Base-by-base conservation (phyloP, 2,888 invertebrate genomes). In the Tuta absoluta region DNA sequence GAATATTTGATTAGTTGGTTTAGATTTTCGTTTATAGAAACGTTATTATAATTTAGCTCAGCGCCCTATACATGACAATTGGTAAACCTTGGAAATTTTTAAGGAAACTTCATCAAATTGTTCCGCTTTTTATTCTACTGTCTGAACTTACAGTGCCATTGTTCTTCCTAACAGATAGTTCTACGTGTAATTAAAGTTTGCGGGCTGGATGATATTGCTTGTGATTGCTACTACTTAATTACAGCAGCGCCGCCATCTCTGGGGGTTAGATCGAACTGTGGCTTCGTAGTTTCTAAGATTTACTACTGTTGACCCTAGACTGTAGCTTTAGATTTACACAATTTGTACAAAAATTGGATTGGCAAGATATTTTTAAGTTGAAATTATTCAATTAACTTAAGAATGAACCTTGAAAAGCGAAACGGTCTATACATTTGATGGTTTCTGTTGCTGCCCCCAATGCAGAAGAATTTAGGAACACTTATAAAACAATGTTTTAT, bases 201-300 rank as follows among this genome's bases (percentile, higher is more conserved):
- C 75, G 72, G 77, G 70, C 68, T 71, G 77, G 81, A 80, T 82
- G 80, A 82, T 82, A 87, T 84, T 81, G 79, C 76, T 74, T 78
- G 78, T 81, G 80, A 86, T 84, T 80, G 81, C 78, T 79, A 81
- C 81, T 84, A 82, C 85, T 87, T 88, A 85, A 87, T 87, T 87
- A 86, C 81, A 69, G 64, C 37, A 24, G 64, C 37, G 19, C 19
- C 19, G 49, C 37, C 23, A 23, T 48, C 21, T 38, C 58, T 24
- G 10, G 38, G 21, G 17, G 38, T 21, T 37, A 21, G 48, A 62
- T 57, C 57, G 48, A 38, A 38, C 48, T 56, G 19, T 71, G 67
- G 74, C 75, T 75, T 71, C 71, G 19, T 71, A 67, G 74, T 75
- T 75, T 71, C 71, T 64, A 79, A 82, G 86, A 87, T 87, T 87